phyloP scores from a whole-genome alignment of 23 tunicate species.

The Trididemnum miniatum region DNA sequence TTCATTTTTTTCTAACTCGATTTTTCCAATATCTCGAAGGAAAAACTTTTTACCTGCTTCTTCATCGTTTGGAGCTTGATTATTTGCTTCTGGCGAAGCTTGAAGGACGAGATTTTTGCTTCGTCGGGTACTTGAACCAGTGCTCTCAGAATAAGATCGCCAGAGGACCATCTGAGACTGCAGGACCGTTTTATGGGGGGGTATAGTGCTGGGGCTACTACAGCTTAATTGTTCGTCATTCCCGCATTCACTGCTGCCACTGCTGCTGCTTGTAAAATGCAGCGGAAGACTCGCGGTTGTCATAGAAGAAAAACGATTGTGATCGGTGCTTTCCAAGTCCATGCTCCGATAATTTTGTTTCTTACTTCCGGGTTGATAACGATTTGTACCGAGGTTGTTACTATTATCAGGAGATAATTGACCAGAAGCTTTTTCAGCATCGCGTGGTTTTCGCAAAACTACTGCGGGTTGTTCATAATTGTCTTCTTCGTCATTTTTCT shows the following conservation, averaged over 20 bases:
- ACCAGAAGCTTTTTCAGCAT: neutral
- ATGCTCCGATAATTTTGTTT: neutral
- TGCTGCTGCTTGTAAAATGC: slow-evolving; percentile 49
- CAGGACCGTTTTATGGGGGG: neutral
- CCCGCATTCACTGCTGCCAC: slow-evolving; percentile 19
- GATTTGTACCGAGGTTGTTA: neutral
- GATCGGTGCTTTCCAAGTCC: neutral
- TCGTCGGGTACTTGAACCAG: slow-evolving; percentile 22
- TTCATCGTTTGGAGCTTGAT: neutral
- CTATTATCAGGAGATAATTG: neutral
- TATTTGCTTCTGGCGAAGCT: slow-evolving; percentile 15
- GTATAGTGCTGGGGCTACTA: neutral
- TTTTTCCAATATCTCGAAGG: slow-evolving; percentile 18
- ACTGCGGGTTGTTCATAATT: neutral
- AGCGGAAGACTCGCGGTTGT: slow-evolving; percentile 64
- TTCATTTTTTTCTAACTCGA: neutral
- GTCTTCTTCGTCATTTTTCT: neutral
- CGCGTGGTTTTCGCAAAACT: neutral
- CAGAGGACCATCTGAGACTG: slow-evolving; percentile 15
- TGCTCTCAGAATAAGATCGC: slow-evolving; percentile 28
- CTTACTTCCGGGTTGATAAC: neutral
- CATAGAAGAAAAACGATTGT: slow-evolving; percentile 3
- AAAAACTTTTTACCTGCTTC: neutral
- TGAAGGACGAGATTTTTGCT: slow-evolving; percentile 24
- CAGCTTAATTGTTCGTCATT: neutral